Conservation (phyloP, 2,797 vertebrate species). For the Centropyge bicolor region DNA sequence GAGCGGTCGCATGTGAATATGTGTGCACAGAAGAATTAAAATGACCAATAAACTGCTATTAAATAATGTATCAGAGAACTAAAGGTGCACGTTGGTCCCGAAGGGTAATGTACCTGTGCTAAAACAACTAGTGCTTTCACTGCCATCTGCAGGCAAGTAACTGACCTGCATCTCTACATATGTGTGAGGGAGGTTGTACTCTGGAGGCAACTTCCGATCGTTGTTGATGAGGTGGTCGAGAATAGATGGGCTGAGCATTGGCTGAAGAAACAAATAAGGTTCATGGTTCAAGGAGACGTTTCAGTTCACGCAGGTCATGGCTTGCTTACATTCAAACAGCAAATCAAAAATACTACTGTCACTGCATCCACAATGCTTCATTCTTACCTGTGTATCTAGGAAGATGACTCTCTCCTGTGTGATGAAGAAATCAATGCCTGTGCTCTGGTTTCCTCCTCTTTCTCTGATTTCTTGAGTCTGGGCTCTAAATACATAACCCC, state of each 20-base stretch:
- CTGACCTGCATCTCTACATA: slow-evolving; percentile 96
- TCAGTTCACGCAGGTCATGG: neutral
- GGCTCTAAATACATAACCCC: slow-evolving; percentile 91
- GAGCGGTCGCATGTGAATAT: neutral
- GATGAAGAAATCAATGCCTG: slow-evolving; percentile 95
- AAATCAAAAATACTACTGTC: neutral
- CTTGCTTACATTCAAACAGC: neutral
- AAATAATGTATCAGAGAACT: neutral
- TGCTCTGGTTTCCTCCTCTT: slow-evolving; percentile 92
- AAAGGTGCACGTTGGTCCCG: neutral
- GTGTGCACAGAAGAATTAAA: neutral
- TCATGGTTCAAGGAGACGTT: neutral
- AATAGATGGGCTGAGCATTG: slow-evolving; percentile 92
- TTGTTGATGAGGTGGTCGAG: slow-evolving; percentile 96
- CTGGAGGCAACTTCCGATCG: slow-evolving; percentile 92
- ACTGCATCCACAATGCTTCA: neutral
- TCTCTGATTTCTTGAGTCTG: slow-evolving; percentile 94
- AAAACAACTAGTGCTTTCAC: neutral
- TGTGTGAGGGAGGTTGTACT: slow-evolving; percentile 94
- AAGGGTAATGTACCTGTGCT: neutral
- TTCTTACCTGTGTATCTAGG: slow-evolving; percentile 92
- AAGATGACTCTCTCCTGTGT: slow-evolving; percentile 95
- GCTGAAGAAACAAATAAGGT: slow-evolving; percentile 77
- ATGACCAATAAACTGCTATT: neutral
- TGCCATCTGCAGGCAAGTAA: slow-evolving; percentile 46